phyloP scores from a whole-genome alignment of 1,140 invertebrate species.

The Aphelenchoides besseyi region DNA sequence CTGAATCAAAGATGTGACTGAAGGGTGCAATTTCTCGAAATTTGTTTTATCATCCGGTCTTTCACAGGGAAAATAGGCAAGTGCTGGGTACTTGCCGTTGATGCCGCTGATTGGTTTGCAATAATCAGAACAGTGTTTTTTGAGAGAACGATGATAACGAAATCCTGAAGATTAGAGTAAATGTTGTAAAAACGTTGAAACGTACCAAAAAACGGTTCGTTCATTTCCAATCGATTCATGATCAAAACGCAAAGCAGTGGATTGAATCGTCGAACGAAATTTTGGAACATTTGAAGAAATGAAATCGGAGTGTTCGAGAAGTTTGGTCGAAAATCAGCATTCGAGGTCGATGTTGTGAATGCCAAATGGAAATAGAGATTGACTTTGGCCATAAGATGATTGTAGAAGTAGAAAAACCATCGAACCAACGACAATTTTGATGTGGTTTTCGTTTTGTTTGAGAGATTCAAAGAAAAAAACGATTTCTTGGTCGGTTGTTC shows the following conservation, averaged over 20 bases:
- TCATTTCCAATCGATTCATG: conserved; percentile 35
- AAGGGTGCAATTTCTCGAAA: conserved; percentile 28
- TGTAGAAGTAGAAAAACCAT: conserved; percentile 6
- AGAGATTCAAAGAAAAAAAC: conserved; percentile 30
- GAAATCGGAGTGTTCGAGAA: conserved; percentile 8
- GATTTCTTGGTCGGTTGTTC: background rate
- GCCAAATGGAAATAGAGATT: conserved; percentile 34
- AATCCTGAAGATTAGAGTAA: conserved; percentile 26
- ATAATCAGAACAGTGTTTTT: conserved; percentile 24
- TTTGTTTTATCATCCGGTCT: too few species aligned
- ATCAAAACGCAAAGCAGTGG: conserved; percentile 24
- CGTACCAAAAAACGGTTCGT: conserved; percentile 36
- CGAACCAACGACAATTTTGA: conserved; percentile 26
- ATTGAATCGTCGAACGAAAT: conserved; percentile 33
- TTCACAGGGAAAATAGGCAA: conserved; percentile 25
- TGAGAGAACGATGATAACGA: conserved; percentile 32
- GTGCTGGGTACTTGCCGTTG: conserved; percentile 35
- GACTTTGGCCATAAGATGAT: conserved; percentile 30
- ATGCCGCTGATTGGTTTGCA: conserved; percentile 37
- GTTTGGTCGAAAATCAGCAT: conserved; percentile 20
- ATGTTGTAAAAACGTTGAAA: background rate
- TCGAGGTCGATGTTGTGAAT: conserved; percentile 11
- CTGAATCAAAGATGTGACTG: conserved; percentile 32
- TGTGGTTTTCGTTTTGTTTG: conserved; percentile 24
- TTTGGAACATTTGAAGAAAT: conserved; percentile 29